phyloP scores from a whole-genome alignment of 2,888 invertebrate genomes.

The Eristalis arbustorum region DNA sequence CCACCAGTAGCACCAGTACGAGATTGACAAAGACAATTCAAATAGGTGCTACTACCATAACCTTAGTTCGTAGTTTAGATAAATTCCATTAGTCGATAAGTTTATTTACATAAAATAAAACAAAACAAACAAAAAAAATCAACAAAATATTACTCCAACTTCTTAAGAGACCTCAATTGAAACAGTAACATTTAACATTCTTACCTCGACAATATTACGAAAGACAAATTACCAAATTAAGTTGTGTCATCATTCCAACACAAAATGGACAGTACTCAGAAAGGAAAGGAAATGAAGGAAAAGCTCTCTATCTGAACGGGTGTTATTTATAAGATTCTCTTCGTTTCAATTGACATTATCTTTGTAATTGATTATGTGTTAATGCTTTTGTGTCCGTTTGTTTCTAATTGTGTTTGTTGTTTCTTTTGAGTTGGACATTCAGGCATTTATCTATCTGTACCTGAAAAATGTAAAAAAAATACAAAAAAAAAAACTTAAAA shows the following conservation, averaged over 20 bases:
- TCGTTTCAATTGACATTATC: background rate
- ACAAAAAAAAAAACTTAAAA: slow-evolving; percentile 1
- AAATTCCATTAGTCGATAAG: slow-evolving; percentile 54
- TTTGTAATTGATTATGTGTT: background rate
- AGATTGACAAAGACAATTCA: slow-evolving; percentile 75
- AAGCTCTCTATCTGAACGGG: slow-evolving; percentile 18
- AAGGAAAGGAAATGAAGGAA: background rate
- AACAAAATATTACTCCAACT: slow-evolving; percentile 8
- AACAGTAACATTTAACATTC: slow-evolving; percentile 3
- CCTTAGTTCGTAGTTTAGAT: slow-evolving; percentile 49
- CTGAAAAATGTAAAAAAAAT: slow-evolving; percentile 26
- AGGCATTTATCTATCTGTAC: slow-evolving; percentile 56
- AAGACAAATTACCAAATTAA: slow-evolving; percentile 6
- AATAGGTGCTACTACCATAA: slow-evolving; percentile 40
- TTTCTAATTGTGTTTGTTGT: background rate
- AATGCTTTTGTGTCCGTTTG: background rate
- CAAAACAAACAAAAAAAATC: background rate
- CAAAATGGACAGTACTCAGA: background rate
- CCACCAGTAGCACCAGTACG: slow-evolving; percentile 79
- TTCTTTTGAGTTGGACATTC: slow-evolving; percentile 24
- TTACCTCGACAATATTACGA: slow-evolving; percentile 42
- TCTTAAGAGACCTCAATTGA: slow-evolving; percentile 33
- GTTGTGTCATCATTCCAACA: background rate
- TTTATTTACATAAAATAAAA: background rate
- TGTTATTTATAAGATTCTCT: background rate